phyloP scores from a whole-genome alignment of 2,797 vertebrate genomes.

The Phrynocephalus guinanensis region DNA sequence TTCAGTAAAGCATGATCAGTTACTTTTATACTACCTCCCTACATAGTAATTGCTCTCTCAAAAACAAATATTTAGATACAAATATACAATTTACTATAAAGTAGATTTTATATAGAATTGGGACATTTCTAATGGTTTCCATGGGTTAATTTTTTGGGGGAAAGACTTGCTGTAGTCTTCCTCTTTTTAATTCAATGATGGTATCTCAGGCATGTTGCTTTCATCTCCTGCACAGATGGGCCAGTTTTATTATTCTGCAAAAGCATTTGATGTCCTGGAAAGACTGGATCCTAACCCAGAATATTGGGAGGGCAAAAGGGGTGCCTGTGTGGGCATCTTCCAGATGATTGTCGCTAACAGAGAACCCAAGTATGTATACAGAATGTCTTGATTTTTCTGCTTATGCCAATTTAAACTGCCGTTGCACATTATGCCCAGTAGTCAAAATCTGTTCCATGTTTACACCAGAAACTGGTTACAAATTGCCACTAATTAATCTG shows the following conservation, averaged over 20 bases:
- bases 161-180: conserved; percentile 19
- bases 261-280: conserved; percentile 95
- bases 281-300: conserved; percentile 91
- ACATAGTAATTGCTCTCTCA: too few species aligned
- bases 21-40: too few species aligned
- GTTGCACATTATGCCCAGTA: not conserved
- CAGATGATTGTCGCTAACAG: conserved; percentile 94
- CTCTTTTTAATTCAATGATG: conserved; percentile 7
- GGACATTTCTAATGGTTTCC: not conserved
- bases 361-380: conserved; percentile 88
- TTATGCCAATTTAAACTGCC: conserved; percentile 23
- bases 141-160: conserved; percentile 35
- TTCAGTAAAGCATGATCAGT: too few species aligned
- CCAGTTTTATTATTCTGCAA: conserved; percentile 96
- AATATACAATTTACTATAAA: too few species aligned
- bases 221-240: conserved; percentile 86
- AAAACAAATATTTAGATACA: too few species aligned
- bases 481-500: too few species aligned
- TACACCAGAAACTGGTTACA: too few species aligned
- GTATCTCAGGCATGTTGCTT: conserved; percentile 24
- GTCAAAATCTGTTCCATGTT: too few species aligned
- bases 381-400: conserved; percentile 24
- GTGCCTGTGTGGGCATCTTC: conserved; percentile 96
- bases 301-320: conserved; percentile 97
- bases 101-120: not conserved